A percentile compares a stretch with the other conserved stretches of the same genome.
Evolutionary conservation across 2,888 invertebrate species (phyloP).

Genomic region (Cynaeus angustus): DNA sequence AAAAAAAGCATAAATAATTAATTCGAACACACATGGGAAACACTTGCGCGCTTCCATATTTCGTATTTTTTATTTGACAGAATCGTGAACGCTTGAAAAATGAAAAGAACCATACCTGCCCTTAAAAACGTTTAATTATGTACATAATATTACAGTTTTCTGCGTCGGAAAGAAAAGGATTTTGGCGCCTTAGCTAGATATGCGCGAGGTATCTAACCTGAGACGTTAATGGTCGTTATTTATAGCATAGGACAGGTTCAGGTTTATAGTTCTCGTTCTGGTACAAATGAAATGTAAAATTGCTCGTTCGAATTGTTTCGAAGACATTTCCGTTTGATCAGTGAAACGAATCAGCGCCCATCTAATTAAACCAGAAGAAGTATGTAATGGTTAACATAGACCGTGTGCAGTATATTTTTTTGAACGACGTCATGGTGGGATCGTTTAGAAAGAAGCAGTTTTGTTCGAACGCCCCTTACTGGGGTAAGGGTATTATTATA

Average conservation of each 20-base stretch:
- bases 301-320: conserved; percentile 30
- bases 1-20: conserved; percentile 53
- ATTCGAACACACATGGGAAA: conserved; percentile 53
- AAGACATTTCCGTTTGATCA: conserved; percentile 19
- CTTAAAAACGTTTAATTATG: conserved; percentile 31
- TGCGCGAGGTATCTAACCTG: conserved; percentile 27
- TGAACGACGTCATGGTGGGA: conserved; percentile 25
- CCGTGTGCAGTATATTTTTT: conserved; percentile 20
- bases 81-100: conserved; percentile 23
- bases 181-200: conserved; percentile 40
- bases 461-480: conserved; percentile 37
- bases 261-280: conserved; percentile 47
- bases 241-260: conserved; percentile 45
- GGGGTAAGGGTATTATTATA: conserved; percentile 41
- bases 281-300: conserved; percentile 32
- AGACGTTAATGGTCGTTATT: conserved; percentile 41
- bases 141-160: conserved; percentile 29
- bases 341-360: conserved; percentile 17
- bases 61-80: conserved; percentile 41
- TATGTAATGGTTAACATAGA: conserved; percentile 19
- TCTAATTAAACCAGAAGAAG: conserved; percentile 23
- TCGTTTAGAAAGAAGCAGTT: conserved; percentile 40
- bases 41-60: conserved; percentile 50
- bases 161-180: conserved; percentile 27
- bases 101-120: conserved; percentile 34